A percentile compares a stretch with the other conserved stretches of the same genome.
phyloP scores from a whole-genome alignment of 1,140 invertebrate species.

The Mizuhopecten yessoensis region DNA sequence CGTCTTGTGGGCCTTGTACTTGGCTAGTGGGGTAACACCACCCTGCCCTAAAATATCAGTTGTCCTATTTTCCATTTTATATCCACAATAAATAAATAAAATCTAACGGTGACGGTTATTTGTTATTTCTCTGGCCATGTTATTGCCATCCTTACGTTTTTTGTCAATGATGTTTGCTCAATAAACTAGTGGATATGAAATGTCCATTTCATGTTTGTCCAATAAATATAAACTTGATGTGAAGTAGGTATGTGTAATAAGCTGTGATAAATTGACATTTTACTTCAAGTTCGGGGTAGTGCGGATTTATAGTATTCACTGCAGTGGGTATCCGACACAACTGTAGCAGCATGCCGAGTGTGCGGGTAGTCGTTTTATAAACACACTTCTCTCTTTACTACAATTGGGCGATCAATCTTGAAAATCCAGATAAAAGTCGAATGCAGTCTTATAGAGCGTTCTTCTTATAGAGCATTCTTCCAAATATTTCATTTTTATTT shows the following conservation, averaged over 20 bases:
- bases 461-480: too few species aligned
- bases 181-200: slow-evolving; percentile 20
- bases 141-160: neutral
- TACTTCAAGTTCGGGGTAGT: neutral
- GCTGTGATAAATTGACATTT: neutral
- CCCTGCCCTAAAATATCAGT: neutral
- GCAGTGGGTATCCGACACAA: neutral
- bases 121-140: neutral
- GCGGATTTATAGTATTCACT: neutral
- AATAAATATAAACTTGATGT: neutral
- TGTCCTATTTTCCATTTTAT: neutral
- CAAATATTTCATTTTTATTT: too few species aligned
- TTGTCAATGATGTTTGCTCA: neutral
- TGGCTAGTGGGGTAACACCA: neutral
- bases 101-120: neutral
- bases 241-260: slow-evolving; percentile 9
- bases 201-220: slow-evolving; percentile 9
- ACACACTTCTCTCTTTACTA: too few species aligned
- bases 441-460: too few species aligned
- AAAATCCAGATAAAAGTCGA: too few species aligned
- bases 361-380: too few species aligned
- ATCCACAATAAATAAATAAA: neutral
- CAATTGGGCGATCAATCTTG: too few species aligned
- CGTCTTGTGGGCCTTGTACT: neutral
- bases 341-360: neutral